Evolutionary conservation across 1,140 invertebrate genomes (phyloP).

Genomic region (Lethrus apterus): DNA sequence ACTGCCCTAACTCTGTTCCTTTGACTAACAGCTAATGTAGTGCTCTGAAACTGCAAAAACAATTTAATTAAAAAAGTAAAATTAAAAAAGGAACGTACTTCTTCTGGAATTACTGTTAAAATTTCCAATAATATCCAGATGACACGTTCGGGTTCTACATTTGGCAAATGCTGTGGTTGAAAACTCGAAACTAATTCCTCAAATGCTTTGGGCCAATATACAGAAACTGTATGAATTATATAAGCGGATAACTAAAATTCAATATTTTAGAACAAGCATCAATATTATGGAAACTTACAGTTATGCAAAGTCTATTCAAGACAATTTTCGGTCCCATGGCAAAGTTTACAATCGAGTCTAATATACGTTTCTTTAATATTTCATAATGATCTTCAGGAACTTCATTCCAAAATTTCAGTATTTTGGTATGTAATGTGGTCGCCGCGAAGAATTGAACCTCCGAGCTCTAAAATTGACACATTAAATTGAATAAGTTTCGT

Average conservation of each 20-base stretch:
- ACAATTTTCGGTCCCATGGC: conserved; percentile 74
- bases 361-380: conserved; percentile 63
- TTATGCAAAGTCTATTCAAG: conserved; percentile 76
- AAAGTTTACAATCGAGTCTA: conserved; percentile 68
- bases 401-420: conserved; percentile 79
- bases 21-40: conserved; percentile 41
- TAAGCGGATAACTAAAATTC: conserved; percentile 52
- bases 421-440: conserved; percentile 77
- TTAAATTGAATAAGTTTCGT: neutral
- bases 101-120: conserved; percentile 71
- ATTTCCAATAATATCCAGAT: conserved; percentile 64
- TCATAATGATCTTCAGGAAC: conserved; percentile 70
- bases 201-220: conserved; percentile 57
- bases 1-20: conserved; percentile 41
- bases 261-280: neutral
- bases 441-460: conserved; percentile 92
- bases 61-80: conserved; percentile 1
- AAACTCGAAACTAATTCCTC: conserved; percentile 57
- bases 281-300: conserved; percentile 54
- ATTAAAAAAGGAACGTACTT: conserved; percentile 46
- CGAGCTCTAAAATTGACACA: conserved; percentile 49
- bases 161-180: conserved; percentile 51
- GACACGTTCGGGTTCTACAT: conserved; percentile 45
- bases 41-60: conserved; percentile 47
- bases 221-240: conserved; percentile 56